Evolutionary conservation across 2,797 vertebrate species (phyloP).

Genomic region (Melanotaenia trifasciata): DNA sequence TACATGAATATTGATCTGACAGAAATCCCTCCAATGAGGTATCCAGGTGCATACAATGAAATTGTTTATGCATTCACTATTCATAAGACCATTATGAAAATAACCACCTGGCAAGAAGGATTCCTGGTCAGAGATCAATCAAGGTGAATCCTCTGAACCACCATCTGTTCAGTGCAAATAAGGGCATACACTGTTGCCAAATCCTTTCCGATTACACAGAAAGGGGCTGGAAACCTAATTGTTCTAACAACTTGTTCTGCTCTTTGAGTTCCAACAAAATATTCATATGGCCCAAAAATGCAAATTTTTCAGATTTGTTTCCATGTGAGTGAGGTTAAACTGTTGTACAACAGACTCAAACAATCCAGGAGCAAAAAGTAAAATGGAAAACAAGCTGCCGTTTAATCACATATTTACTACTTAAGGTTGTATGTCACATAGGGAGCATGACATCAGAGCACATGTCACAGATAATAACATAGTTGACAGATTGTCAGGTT

Average conservation of each 20-base stretch:
- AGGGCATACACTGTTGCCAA: background rate
- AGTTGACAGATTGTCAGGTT: conserved; percentile 60
- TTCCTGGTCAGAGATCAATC: conserved; percentile 38
- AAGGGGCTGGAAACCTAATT: conserved; percentile 14
- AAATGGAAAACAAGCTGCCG: background rate
- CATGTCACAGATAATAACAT: conserved; percentile 39
- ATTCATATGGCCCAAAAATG: conserved; percentile 8
- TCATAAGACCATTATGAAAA: conserved; percentile 49
- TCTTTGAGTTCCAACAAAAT: background rate
- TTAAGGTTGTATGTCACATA: conserved; percentile 18
- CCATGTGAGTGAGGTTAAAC: background rate
- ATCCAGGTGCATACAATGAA: conserved; percentile 20
- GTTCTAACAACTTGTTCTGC: conserved; percentile 7
- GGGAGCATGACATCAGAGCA: conserved; percentile 28
- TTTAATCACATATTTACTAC: conserved; percentile 31
- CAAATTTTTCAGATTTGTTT: background rate
- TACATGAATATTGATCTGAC: conserved; percentile 33
- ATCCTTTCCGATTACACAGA: conserved; percentile 18
- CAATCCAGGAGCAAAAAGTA: background rate
- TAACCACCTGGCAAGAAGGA: conserved; percentile 41
- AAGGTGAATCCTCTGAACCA: conserved; percentile 39
- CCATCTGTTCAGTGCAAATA: conserved; percentile 13
- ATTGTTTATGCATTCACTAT: conserved; percentile 22
- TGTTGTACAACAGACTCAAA: background rate
- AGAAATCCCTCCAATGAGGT: conserved; percentile 24